Evolutionary conservation across 1,140 invertebrate species (phyloP), one percentile per base, ranked within the genome.

Genomic region (Acromyrmex charruanus): DNA sequence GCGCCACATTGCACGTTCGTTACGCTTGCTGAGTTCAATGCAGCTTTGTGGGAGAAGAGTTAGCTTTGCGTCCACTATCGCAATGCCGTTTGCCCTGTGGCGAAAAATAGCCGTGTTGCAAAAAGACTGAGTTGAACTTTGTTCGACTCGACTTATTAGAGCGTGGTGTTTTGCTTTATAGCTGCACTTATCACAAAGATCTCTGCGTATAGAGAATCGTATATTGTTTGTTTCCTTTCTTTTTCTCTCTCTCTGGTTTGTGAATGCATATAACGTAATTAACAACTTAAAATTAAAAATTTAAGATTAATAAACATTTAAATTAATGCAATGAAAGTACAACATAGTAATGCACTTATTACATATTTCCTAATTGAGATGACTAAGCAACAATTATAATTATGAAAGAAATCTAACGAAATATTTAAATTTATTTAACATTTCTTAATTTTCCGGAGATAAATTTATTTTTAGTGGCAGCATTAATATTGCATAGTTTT

Each of bases 1-100:
- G 55, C 80, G 51, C 68, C 21, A 84, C 80, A 39, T 82, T 59
- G 79, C 79, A 58, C 79, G 55, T 75, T 84, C 55, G 80, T 82
- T 61, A 84, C 80, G 55, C 55, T 61, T 18, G 39, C 14, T n/a
- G 55, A 51, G 16, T 28, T 31, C 55, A 55, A 35, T 35, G 80
- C 39, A 51, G 80, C 55, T 84, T 84, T 28, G 68, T 21, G 14
- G 53, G 55, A 18, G 18, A 18, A 61, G n/a, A 74, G 61, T 63
- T 75, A 61, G 49, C 69, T 84, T 84, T 84, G 55, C 5, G 28
- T 39, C 39, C 55, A 39, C 10, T 25, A 6, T 75, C 68, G 80
- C 25, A 53, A 75, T 58, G 55, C 69, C 55, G 10, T 31, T n/a
- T 51, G 55, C 28, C 55, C 39, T 25, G 59, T 51, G 39, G 53